These are phyloP conservation scores for Opisthocomus hoazin DNA, from an alignment of 2,113 vertebrate genomes.

Conservation along the genomic window DNA sequence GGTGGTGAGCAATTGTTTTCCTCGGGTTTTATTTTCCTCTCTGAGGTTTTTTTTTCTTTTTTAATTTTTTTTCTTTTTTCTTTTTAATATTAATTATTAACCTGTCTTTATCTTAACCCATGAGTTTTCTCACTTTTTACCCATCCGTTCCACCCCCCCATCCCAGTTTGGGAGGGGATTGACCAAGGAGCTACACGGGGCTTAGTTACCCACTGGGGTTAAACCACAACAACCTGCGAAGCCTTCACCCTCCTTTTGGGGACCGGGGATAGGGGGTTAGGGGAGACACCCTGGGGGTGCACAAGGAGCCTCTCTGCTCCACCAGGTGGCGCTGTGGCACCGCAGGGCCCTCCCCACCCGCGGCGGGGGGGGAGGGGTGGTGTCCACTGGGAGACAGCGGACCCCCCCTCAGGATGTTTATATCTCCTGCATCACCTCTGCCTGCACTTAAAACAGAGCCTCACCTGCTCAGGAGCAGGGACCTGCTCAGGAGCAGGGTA, in stretches of 20 bases:
- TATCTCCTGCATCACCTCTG: neutral
- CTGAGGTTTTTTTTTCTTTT: too few species aligned
- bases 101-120: too few species aligned
- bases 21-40: neutral
- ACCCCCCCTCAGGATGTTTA: accelerated
- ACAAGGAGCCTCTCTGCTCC: accelerated
- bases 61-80: too few species aligned
- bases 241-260: accelerated
- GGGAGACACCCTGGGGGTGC: too few species aligned
- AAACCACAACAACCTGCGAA: too few species aligned
- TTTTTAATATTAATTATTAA: too few species aligned
- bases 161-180: too few species aligned
- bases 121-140: neutral
- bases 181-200: neutral
- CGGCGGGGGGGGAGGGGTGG: neutral
- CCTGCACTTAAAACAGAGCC: neutral
- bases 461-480: accelerated
- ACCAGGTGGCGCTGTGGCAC: neutral
- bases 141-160: too few species aligned
- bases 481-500: accelerated
- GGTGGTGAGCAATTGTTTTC: neutral
- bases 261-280: too few species aligned
- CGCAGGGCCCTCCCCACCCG: neutral
- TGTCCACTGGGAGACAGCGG: too few species aligned
- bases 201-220: neutral